Base-by-base conservation (phyloP, 1,140 invertebrate genomes). In the Eriosoma lanigerum region DNA sequence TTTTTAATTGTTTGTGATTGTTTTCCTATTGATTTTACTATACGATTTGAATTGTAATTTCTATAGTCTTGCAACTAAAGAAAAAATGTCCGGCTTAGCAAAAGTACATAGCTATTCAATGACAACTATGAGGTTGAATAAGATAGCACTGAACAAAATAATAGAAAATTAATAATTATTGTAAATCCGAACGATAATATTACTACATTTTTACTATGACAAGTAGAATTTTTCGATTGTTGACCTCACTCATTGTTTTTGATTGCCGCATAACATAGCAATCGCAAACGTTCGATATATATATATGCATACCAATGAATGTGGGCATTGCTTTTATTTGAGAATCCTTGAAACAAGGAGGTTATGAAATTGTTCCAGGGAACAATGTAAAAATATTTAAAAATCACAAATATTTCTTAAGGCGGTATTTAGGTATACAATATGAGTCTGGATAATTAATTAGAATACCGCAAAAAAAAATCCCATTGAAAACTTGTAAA, bases 201-300 rank as follows among this genome's bases (percentile, higher is more conserved):
- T 62, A 58, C 21, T 58, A 58, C 56, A 24, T 26, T 64, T 64
- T 32, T 21, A n/a, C 19, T 44, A n/a, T n/a, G 62, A 32, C 15
- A 32, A 64, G 32, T 38, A 32, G 64, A 46, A 21, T 46, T 29
- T 70, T 70, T 70, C 44, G 46, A 70, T 46, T 50, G 66, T 50
- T 32, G 66, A 70, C 66, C 66, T 70, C 66, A 70, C 44, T 48
- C 26, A 52, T 72, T 72, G 68, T 72, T 72, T 72, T 52, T 29
- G 48, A 52, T 52, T 9, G 44, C n/a, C 38, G n/a, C n/a, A n/a
- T n/a, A n/a, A n/a, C n/a, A n/a, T n/a, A n/a, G n/a, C n/a, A n/a
- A n/a, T n/a, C n/a, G 29, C 29, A 38, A n/a, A n/a, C 38, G 64
- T 44, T 15, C n/a, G 32, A 66, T 66, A 15, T 38, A 38, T 4